Percentiles rank a stretch among this genome's conserved stretches.
phyloP scores from a whole-genome alignment of 1,140 invertebrate species.

The Archivesica marissinica region DNA sequence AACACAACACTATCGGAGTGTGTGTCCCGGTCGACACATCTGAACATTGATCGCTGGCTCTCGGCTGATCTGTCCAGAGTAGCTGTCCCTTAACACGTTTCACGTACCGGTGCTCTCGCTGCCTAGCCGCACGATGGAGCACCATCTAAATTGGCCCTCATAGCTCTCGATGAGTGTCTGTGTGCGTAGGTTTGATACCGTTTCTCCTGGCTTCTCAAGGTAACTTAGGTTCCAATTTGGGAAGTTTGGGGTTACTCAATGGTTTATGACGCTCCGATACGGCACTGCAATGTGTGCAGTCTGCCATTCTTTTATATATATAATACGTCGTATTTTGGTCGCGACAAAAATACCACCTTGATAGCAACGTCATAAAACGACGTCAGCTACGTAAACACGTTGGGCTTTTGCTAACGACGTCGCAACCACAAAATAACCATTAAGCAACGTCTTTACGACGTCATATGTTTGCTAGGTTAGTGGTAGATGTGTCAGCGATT shows the following conservation, averaged over 20 bases:
- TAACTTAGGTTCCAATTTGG: constrained; percentile 9
- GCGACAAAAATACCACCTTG: too few relatives aligned
- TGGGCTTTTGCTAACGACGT: too few relatives aligned
- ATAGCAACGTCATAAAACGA: too few relatives aligned
- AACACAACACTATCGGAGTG: constrained; percentile 9
- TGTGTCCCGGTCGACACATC: constrained; percentile 46
- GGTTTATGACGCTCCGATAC: constrained; percentile 45
- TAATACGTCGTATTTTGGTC: not conserved
- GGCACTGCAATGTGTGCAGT: constrained; percentile 52
- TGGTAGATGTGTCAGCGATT: too few relatives aligned
- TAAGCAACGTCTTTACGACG: too few relatives aligned
- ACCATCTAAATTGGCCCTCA: constrained; percentile 30
- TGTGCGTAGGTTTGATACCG: constrained; percentile 7
- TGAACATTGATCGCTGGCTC: constrained; percentile 44
- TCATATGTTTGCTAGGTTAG: too few relatives aligned
- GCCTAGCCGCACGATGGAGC: constrained; percentile 45
- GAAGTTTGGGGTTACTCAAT: constrained; percentile 52
- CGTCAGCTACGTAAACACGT: too few relatives aligned
- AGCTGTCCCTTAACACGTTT: constrained; percentile 36
- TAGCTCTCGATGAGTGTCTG: constrained; percentile 1
- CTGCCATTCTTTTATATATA: constrained; percentile 41
- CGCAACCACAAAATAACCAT: too few relatives aligned
- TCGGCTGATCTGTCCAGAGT: constrained; percentile 40
- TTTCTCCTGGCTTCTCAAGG: constrained; percentile 13
- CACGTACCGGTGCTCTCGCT: constrained; percentile 19